Base-by-base conservation (phyloP, 2,797 vertebrate genomes). In the Microctenopoma steveboyesi region DNA sequence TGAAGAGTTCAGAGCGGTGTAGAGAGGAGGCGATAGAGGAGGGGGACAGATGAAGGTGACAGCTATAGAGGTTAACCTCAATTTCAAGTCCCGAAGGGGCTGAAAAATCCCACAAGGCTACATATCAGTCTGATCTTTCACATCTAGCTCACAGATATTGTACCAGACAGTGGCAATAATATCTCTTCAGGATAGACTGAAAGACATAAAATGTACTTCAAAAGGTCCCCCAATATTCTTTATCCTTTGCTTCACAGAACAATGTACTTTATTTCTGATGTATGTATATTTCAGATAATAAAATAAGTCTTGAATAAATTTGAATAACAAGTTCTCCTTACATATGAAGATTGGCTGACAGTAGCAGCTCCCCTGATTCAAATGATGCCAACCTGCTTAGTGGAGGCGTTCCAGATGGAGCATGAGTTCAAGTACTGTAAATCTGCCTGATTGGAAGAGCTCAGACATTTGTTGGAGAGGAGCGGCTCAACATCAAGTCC, bases 1-100 rank as follows among this genome's bases (percentile, higher is more conserved):
- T 64, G 65, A 73, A 48, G 61, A 78, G 82, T 78, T 83, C 69
- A 76, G 74, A 80, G 77, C 50, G 6, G 0, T 25, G 67, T 64
- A 57, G 67, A 12, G 69, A 49, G 52, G 72, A 40, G 62, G 69
- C 35, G 66, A 49, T 51, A 57, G 56, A 37, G 71, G 52, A 57
- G 69, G 81, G 82, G 81, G 88, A 66, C 78, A 86, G 79, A 88
- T 91, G 91, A 92, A 92, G 90, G 91, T 92, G 89, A 91, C 89
- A 90, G 90, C 78, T 79, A 79, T 88, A 79, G 88, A 90, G 91
- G 88, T 90, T 91, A 90, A 91, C 88, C 89, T 88, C 88, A 72
- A 88, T 90, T 89, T 78, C 50, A 84, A 81, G 79, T 88, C 89
- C 86, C 87, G 28, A 59, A 43, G 50, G 89, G 63, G 60, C 49